phyloP scores from a whole-genome alignment of 1,140 invertebrate species.

The Ostrea edulis region DNA sequence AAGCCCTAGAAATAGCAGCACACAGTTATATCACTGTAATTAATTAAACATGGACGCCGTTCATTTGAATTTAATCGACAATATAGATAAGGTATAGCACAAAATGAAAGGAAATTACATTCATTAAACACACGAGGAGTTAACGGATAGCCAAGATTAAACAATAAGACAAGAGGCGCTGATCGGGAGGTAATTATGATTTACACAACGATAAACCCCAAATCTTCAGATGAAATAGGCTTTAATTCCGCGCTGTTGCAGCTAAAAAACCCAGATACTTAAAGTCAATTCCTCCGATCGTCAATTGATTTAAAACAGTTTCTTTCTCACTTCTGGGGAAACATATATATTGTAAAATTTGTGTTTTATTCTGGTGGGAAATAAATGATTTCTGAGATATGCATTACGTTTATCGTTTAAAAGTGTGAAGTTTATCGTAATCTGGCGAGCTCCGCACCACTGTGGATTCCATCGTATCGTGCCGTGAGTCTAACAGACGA shows the following conservation, averaged over 20 bases:
- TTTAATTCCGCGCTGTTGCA: neutral
- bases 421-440: constrained; percentile 3
- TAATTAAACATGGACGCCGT: constrained; percentile 17
- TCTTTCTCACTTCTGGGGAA: neutral
- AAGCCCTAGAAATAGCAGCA: neutral
- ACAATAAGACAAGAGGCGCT: constrained; percentile 21
- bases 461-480: neutral
- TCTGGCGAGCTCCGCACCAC: neutral
- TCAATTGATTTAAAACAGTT: constrained; percentile 15
- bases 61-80: constrained; percentile 37
- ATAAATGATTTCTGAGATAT: neutral
- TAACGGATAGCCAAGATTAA: constrained; percentile 7
- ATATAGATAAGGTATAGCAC: constrained; percentile 29
- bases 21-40: neutral
- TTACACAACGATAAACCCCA: constrained; percentile 25
- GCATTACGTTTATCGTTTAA: neutral
- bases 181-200: constrained; percentile 5
- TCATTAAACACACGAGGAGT: constrained; percentile 22
- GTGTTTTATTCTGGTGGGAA: constrained; percentile 1
- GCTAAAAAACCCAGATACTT: neutral
- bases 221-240: neutral
- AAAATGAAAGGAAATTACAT: constrained; percentile 36
- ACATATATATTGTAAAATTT: constrained; percentile 7
- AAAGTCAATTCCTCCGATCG: constrained; percentile 5
- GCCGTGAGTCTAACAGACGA: neutral